A percentile compares a stretch with the other conserved stretches of the same genome.
phyloP scores from a whole-genome alignment of 2,888 invertebrate genomes.

The Cyrtodaria siliqua region DNA sequence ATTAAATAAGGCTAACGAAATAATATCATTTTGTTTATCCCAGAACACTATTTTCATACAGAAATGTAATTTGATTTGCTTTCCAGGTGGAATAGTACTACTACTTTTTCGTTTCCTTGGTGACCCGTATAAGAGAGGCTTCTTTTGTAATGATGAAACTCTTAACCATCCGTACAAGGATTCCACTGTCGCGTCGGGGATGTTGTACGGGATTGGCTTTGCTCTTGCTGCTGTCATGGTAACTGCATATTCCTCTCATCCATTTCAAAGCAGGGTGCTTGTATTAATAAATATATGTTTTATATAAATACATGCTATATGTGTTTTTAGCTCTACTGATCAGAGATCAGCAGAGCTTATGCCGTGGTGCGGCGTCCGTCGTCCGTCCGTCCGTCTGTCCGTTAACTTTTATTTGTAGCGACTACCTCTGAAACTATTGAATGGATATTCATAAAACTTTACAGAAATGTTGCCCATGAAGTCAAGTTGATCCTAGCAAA shows the following conservation, averaged over 20 bases:
- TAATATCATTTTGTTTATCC: too few relatives aligned
- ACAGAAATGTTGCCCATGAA: too few relatives aligned
- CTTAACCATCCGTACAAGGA: slow-evolving; percentile 93
- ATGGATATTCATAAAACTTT: too few relatives aligned
- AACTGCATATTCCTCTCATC: too few relatives aligned
- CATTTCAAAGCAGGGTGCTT: not conserved
- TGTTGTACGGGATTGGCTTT: slow-evolving; percentile 73
- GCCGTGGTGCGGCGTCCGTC: too few relatives aligned
- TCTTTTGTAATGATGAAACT: slow-evolving; percentile 98
- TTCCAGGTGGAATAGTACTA: slow-evolving; percentile 64
- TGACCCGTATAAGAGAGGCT: slow-evolving; percentile 89
- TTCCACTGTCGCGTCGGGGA: slow-evolving; percentile 83
- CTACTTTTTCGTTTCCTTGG: slow-evolving; percentile 57
- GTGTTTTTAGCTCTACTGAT: too few relatives aligned
- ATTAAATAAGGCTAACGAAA: too few relatives aligned
- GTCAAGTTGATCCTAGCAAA: too few relatives aligned
- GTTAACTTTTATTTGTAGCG: not conserved
- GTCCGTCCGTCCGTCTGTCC: too few relatives aligned
- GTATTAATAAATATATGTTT: not conserved
- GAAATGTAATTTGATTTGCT: slow-evolving; percentile 1
- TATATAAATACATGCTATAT: not conserved
- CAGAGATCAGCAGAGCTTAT: too few relatives aligned
- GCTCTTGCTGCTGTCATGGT: slow-evolving; percentile 72
- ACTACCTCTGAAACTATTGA: not conserved
- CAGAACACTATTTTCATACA: too few relatives aligned